Evolutionary conservation across 2,888 invertebrate genomes (phyloP), one percentile per base, ranked within the genome.

Genomic region (Lasioglossum marginatum): DNA sequence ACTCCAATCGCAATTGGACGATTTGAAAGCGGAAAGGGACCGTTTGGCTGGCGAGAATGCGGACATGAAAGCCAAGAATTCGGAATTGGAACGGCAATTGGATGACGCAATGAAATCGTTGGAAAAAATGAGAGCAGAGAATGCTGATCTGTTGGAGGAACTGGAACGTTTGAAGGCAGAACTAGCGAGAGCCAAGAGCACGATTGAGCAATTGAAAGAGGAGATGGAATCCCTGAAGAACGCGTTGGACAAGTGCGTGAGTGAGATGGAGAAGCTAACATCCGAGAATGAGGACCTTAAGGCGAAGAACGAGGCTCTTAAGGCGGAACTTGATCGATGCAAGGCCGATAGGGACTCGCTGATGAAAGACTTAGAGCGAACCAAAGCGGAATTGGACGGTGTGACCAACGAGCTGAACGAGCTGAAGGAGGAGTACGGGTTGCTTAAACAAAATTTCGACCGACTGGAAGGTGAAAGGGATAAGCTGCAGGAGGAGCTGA

Each of bases 201-300:
- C 87, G 52, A 48, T 83, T n/a, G 76, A 87, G 52, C 81, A 74
- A 40, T 76, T 90, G 52, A 87, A 87, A 73, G 71, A 73, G 4
- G 85, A 88, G 19, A 73, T 79, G 19, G 77, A 34, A 1, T 70
- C 82, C 12, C 70, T 90, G 66, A 88, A 63, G 31, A 73, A 85
- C 1, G 89, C 83, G 3, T 8, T 85, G 12, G 86, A 86, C 12
- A 88, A 82, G n/a, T 72, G 88, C 45, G 31, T 68, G 6, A 68
- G 19, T 4, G 86, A 89, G 27, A 34, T 75, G 40, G 87, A 91
- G 23, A 89, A 48, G 37, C 27, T 90, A 76, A 86, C 81, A 86
- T 48, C 40, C 8, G 89, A 89, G 19, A 91, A 85, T 37, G 77
- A 82, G n/a, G 77, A 79, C 16, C 72, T 93, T 4, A 86, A 78